Base-by-base conservation (phyloP, 2,797 vertebrate genomes). In the Falco columbarius region DNA sequence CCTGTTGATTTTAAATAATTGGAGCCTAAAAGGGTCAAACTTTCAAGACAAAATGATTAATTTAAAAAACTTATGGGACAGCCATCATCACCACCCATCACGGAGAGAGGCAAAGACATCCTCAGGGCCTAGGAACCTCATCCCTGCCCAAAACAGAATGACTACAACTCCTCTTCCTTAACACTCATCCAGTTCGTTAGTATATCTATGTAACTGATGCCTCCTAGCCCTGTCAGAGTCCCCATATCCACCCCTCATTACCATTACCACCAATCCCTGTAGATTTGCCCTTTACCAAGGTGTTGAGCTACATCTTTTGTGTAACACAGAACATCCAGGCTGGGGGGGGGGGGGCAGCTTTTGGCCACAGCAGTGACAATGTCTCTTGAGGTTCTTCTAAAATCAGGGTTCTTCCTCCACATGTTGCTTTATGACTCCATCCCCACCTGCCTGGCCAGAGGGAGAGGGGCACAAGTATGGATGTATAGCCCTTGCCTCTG, bases 61-160 rank as follows among this genome's bases (percentile, higher is more conserved):
- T 71, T 77, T 51, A 7, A 15, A 34, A 47, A 56, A 38, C 36
- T 23, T 14, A 36, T 15, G 30, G 24, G 30, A n/a, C 42, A 56
- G 2, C 6, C 0, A 0, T 44, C 15, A 2, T 38, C 61, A 63
- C 5, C 7, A 8, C 7, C 14, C 36, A 3, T 59, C 47, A 32
- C 27, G 87, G 46, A 63, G 29, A 55, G 32, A 8, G 27, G 4
- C 51, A 26, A 62, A 81, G 54, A 32, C 22, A 66, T 52, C 38
- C 9, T 17, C 34, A 59, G 19, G 5, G 14, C 12, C 58, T 61
- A 42, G 20, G 27, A 94, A 10, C 40, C 2, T 61, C 17, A 7
- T 94, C 4, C 19, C 23, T 81, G 36, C 32, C 15, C 49, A 49
- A 44, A 67, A 34, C 12, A 49, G 10, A 5, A 7, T 36, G 29